Evolutionary conservation across 1,140 invertebrate species (phyloP).

Genomic region (Ylistrum balloti): DNA sequence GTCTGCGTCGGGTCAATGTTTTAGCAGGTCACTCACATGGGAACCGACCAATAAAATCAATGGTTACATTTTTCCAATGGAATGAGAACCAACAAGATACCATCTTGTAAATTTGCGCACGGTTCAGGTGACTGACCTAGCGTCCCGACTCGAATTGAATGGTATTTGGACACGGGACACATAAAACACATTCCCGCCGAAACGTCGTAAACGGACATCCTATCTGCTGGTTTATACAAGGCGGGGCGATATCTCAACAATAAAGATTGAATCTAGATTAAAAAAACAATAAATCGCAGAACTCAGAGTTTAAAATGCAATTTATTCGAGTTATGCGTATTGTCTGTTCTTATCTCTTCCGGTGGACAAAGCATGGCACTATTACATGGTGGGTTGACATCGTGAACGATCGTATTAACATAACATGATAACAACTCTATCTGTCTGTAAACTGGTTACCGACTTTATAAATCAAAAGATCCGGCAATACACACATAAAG

Average conservation of each 20-base stretch:
- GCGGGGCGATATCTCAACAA: neutral
- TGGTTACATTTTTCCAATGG: neutral
- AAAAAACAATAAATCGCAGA: conserved; percentile 1
- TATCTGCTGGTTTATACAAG: neutral
- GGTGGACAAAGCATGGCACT: neutral
- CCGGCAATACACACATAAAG: neutral
- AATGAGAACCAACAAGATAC: neutral
- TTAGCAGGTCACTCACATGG: neutral
- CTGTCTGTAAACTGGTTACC: neutral
- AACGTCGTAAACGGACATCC: neutral
- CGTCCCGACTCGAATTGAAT: neutral
- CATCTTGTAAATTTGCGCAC: conserved; percentile 16
- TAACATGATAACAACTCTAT: neutral
- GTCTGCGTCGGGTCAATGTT: conserved; percentile 37
- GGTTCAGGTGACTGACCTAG: conserved; percentile 12
- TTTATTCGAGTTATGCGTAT: conserved; percentile 39
- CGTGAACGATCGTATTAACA: neutral
- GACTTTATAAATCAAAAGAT: neutral
- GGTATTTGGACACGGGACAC: neutral
- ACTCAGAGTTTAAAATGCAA: conserved; percentile 10
- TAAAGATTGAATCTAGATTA: conserved; percentile 7
- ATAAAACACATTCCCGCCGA: neutral
- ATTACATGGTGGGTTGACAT: neutral
- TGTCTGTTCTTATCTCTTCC: conserved; percentile 8
- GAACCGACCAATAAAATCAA: neutral